Conservation (phyloP, 2,888 invertebrate species). For the Cylindroiulus punctatus region DNA sequence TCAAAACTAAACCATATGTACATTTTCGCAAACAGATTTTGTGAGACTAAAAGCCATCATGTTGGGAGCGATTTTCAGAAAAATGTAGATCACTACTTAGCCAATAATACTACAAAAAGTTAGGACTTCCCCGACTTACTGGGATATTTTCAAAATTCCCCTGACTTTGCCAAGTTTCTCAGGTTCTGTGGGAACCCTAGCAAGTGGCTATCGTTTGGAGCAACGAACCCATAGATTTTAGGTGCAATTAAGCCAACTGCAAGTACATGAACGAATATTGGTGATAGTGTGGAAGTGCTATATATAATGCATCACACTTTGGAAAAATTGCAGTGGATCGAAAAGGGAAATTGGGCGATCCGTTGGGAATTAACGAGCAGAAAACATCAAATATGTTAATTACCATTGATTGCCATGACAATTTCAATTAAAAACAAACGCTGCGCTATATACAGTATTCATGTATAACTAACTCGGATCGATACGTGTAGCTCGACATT, state of each 20-base stretch:
- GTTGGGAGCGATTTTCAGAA: no score
- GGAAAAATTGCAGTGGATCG: neutral
- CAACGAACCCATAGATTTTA: neutral
- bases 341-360: conserved; percentile 8
- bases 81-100: no score
- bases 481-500: neutral
- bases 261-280: neutral
- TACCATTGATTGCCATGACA: conserved; percentile 18
- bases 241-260: neutral
- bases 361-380: conserved; percentile 7
- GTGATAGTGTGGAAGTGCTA: neutral
- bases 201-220: no score
- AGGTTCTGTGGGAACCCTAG: no score
- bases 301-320: neutral
- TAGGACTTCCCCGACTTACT: no score
- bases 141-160: no score
- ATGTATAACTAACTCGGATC: neutral
- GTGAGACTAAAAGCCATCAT: no score
- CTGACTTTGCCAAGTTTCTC: no score
- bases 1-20: no score
- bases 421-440: conserved; percentile 18
- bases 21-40: no score
- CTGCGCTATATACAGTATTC: neutral
- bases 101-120: no score
- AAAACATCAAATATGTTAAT: conserved; percentile 18